Percentiles rank a stretch among this genome's conserved stretches.
Evolutionary conservation across 2,888 invertebrate species (phyloP).

Genomic region (Heliconius erato): DNA sequence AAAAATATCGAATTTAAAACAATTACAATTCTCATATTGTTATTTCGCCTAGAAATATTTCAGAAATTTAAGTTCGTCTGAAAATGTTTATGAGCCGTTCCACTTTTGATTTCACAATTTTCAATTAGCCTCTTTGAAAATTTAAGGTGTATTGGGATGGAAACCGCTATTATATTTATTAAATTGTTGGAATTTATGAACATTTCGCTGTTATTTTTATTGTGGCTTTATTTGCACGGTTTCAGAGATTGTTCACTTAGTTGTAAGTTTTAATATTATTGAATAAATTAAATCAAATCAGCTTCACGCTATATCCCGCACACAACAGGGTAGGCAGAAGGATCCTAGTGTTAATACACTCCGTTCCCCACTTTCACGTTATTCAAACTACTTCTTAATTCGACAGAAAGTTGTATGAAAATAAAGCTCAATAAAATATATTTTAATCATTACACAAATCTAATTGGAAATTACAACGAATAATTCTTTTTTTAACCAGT

Average conservation of each 20-base stretch:
- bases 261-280: neutral
- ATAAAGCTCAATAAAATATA: no score
- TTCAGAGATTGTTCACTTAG: neutral
- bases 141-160: conserved; percentile 5
- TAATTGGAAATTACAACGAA: no score
- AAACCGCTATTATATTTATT: conserved; percentile 19
- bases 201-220: neutral
- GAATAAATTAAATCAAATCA: no score
- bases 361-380: neutral
- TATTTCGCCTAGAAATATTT: neutral
- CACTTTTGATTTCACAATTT: conserved; percentile 18
- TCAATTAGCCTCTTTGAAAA: conserved; percentile 25
- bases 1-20: no score
- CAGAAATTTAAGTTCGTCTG: neutral
- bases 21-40: neutral
- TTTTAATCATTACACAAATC: no score
- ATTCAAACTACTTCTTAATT: neutral
- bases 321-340: no score
- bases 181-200: neutral
- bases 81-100: conserved; percentile 7
- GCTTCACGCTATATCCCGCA: no score
- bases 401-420: no score
- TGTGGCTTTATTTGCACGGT: neutral
- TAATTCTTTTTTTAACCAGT: no score
- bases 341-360: no score